phyloP scores from a whole-genome alignment of 37 sponge, comb jelly and placozoan species.

The Axinella damicornis region DNA sequence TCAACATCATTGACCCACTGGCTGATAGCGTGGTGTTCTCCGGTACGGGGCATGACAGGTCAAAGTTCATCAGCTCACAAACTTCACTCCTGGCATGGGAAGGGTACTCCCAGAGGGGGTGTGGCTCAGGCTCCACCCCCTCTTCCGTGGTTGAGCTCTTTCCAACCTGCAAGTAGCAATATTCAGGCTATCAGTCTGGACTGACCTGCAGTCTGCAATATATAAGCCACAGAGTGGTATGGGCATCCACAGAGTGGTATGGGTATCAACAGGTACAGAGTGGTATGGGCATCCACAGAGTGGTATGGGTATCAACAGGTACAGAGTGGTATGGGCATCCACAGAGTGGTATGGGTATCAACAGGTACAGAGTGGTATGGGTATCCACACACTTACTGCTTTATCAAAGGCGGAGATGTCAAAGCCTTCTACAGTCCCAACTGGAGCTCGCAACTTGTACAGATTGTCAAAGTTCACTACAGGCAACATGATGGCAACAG shows the following conservation, averaged over 20 bases:
- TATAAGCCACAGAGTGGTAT: too few relatives aligned
- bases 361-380: too few relatives aligned
- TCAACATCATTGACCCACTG: slow-evolving; percentile 20
- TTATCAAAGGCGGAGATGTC: slow-evolving; percentile 73
- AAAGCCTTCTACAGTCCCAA: slow-evolving; percentile 77
- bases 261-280: too few relatives aligned
- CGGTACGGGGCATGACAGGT: slow-evolving; percentile 48
- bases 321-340: too few relatives aligned
- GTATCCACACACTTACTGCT: slow-evolving; percentile 21
- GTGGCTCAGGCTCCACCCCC: slow-evolving; percentile 66
- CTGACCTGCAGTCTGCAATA: too few relatives aligned
- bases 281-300: too few relatives aligned
- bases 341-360: too few relatives aligned
- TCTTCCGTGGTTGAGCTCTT: slow-evolving; percentile 32
- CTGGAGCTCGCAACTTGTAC: slow-evolving; percentile 64
- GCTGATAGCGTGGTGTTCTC: neutral
- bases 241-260: too few relatives aligned
- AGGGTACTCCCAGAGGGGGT: slow-evolving; percentile 89
- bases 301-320: too few relatives aligned
- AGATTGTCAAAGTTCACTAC: slow-evolving; percentile 77
- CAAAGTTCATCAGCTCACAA: slow-evolving; percentile 68
- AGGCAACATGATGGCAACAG: neutral
- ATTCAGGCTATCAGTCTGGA: too few relatives aligned
- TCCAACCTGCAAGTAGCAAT: slow-evolving; percentile 24
- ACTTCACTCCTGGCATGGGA: slow-evolving; percentile 56